Conservation (phyloP, 2,888 invertebrate genomes). For the Synergus japonicus region DNA sequence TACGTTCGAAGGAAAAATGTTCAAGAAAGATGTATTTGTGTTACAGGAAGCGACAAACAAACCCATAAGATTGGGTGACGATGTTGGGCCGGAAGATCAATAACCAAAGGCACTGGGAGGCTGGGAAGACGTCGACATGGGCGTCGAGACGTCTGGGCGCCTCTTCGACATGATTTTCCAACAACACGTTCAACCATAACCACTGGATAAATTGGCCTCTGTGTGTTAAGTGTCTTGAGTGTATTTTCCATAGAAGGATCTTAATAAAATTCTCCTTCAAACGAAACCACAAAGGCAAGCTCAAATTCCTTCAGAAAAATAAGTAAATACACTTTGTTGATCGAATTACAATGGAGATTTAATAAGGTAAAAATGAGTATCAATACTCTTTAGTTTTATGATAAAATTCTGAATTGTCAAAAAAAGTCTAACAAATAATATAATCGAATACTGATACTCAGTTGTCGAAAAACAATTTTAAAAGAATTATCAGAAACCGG, state of each 20-base stretch:
- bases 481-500: neutral
- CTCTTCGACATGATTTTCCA: slow-evolving; percentile 45
- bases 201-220: slow-evolving; percentile 51
- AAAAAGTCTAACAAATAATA: no score
- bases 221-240: slow-evolving; percentile 7
- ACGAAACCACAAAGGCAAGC: neutral
- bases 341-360: no score
- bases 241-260: slow-evolving; percentile 3
- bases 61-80: slow-evolving; percentile 48
- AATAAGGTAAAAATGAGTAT: no score
- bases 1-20: neutral
- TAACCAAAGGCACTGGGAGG: slow-evolving; percentile 54
- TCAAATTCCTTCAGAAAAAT: neutral
- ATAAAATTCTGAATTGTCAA: no score
- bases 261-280: neutral
- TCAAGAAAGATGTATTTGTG: neutral
- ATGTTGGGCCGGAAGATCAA: slow-evolving; percentile 56
- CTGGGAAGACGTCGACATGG: slow-evolving; percentile 66
- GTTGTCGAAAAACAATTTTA: no score
- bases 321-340: no score
- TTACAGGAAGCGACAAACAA: slow-evolving; percentile 30
- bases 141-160: slow-evolving; percentile 73
- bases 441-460: neutral
- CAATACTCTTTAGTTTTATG: no score
- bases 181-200: slow-evolving; percentile 51